Evolutionary conservation across 2,888 invertebrate genomes (phyloP).

Genomic region (Coenonympha glycerion): DNA sequence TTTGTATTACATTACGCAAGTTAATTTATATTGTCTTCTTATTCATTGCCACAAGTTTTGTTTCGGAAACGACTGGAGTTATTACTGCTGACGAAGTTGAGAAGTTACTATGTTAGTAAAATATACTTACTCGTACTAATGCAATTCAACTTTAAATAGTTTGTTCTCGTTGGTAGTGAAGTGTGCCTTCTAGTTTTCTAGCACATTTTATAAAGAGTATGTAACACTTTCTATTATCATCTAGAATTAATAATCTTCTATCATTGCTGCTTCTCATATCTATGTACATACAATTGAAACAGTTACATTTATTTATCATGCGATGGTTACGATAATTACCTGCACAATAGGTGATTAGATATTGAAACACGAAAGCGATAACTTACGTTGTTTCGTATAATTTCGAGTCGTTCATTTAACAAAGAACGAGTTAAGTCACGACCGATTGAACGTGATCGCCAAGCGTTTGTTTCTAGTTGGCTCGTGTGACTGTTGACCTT

Average conservation of each 20-base stretch:
- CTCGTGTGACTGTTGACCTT: slow-evolving; percentile 44
- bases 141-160: background rate
- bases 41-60: slow-evolving; percentile 62
- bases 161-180: too few relatives aligned
- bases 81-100: slow-evolving; percentile 9
- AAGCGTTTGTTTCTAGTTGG: slow-evolving; percentile 28
- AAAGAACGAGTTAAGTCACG: slow-evolving; percentile 36
- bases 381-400: slow-evolving; percentile 26
- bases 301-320: slow-evolving; percentile 10
- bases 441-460: slow-evolving; percentile 38
- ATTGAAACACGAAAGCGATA: slow-evolving; percentile 22
- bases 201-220: background rate
- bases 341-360: slow-evolving; percentile 27
- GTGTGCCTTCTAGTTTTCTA: background rate
- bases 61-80: slow-evolving; percentile 36
- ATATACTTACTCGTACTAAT: too few relatives aligned
- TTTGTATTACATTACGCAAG: slow-evolving; percentile 71
- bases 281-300: slow-evolving; percentile 1
- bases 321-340: slow-evolving; percentile 16
- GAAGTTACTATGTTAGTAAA: background rate
- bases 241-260: background rate
- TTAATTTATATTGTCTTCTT: slow-evolving; percentile 71
- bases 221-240: background rate
- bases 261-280: background rate
- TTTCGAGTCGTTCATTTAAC: slow-evolving; percentile 28